Evolutionary conservation across 2,113 vertebrate species (phyloP), one percentile per base, ranked within the genome.

Genomic region (Pelusios castaneus): DNA sequence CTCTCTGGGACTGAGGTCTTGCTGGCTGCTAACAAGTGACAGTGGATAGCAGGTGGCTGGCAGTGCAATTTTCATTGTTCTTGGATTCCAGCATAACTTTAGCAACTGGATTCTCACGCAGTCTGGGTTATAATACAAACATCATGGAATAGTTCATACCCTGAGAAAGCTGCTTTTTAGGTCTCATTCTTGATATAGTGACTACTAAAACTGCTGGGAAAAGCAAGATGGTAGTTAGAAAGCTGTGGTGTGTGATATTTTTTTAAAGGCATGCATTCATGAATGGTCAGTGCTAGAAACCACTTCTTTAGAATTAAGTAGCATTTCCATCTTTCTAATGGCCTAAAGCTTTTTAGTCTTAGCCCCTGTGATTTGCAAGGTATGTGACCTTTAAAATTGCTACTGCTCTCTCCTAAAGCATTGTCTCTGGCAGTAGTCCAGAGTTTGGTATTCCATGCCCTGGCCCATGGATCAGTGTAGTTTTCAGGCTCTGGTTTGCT

Each of bases 261-360:
- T 55, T 55, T 31, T 55, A 81, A 43, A 75, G 79, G 54, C n/a
- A 27, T 56, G 14, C 54, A 56, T 52, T 49, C 31, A 19, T n/a
- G 47, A 49, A 31, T 41, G 27, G 51, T 55, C 31, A 41, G 79
- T 52, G 54, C 80, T 81, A 27, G 73, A 76, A 76, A 41, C 12
- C 24, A 76, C 38, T 24, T 45, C 73, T 45, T 25, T 43, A 27
- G 22, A 24, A 45, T 12, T 34, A 43, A 56, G 24, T 21, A 38
- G 41, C 29, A 34, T 1, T 0, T 34, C 49, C 0, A 0, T 5
- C 45, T 77, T 49, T 16, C n/a, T 29, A 51, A 6, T 80, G 10
- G 78, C 78, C 34, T 67, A 67, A 67, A 80, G 29, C 88, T 91
- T 75, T n/a, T 43, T 1, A 0, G 22, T 43, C 22, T 55, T 13